These are phyloP conservation scores for Lysandra bellargus DNA, from an alignment of 2,888 invertebrate genomes.

Conservation along the genomic window DNA sequence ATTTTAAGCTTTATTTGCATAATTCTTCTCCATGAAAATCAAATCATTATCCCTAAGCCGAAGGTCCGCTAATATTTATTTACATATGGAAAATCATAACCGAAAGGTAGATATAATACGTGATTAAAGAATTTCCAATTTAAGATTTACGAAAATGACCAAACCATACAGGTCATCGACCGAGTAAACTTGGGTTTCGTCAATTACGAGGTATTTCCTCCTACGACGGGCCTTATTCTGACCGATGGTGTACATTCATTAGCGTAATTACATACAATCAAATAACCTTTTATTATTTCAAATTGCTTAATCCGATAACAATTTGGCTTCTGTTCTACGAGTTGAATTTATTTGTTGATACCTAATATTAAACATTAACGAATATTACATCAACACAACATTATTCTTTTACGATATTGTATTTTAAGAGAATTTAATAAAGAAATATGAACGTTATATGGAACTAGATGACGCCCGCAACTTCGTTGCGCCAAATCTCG, in stretches of 20 bases:
- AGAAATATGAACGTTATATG: neutral
- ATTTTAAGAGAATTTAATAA: neutral
- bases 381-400: neutral
- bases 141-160: neutral
- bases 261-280: conserved; percentile 28
- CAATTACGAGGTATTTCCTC: conserved; percentile 17
- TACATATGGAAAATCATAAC: neutral
- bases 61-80: neutral
- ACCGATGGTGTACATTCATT: conserved; percentile 12
- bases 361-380: neutral
- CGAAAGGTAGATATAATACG: neutral
- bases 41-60: neutral
- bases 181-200: conserved; percentile 15
- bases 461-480: neutral
- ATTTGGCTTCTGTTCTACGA: conserved; percentile 12
- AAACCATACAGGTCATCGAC: neutral
- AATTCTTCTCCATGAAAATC: neutral
- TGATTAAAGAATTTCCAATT: neutral
- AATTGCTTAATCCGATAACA: conserved; percentile 22
- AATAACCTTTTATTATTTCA: conserved; percentile 21
- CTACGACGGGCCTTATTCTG: conserved; percentile 18
- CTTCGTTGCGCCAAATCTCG: too few relatives aligned
- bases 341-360: neutral
- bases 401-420: neutral
- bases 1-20: neutral